These are phyloP conservation scores for Neuroterus valhalla DNA, from an alignment of 1,140 invertebrate species.

Conservation along the genomic window DNA sequence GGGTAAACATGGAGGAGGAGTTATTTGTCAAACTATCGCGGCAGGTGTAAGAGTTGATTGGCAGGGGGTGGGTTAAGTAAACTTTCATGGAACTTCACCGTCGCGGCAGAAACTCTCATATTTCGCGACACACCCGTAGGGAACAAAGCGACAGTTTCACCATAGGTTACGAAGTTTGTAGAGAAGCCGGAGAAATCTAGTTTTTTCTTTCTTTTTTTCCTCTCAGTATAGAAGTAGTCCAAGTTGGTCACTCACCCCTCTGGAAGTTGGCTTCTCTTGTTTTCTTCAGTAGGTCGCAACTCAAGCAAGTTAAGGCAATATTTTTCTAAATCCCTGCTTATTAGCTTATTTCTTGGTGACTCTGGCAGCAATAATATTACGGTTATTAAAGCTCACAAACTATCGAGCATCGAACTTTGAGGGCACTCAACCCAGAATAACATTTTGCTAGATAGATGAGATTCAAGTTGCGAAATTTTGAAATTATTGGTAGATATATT, in stretches of 20 bases:
- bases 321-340: slow-evolving; percentile 4
- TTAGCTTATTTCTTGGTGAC: background rate
- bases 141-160: slow-evolving; percentile 43
- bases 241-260: slow-evolving; percentile 14
- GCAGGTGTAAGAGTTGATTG: slow-evolving; percentile 50
- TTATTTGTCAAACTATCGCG: slow-evolving; percentile 36
- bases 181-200: background rate
- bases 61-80: slow-evolving; percentile 46
- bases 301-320: slow-evolving; percentile 16
- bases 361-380: background rate
- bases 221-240: background rate
- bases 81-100: slow-evolving; percentile 45
- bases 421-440: too few relatives aligned
- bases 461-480: too few relatives aligned
- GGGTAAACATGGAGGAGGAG: background rate
- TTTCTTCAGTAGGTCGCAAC: background rate
- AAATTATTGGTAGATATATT: too few relatives aligned
- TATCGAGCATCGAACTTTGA: too few relatives aligned
- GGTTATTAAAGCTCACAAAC: too few relatives aligned
- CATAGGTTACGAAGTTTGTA: slow-evolving; percentile 18
- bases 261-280: slow-evolving; percentile 22
- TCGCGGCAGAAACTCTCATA: slow-evolving; percentile 35
- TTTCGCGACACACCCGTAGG: slow-evolving; percentile 48
- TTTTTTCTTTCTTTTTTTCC: background rate
- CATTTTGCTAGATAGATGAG: too few relatives aligned